A percentile compares a stretch with the other conserved stretches of the same genome.
phyloP scores from a whole-genome alignment of 2,113 vertebrate species.

The Microtus pennsylvanicus region DNA sequence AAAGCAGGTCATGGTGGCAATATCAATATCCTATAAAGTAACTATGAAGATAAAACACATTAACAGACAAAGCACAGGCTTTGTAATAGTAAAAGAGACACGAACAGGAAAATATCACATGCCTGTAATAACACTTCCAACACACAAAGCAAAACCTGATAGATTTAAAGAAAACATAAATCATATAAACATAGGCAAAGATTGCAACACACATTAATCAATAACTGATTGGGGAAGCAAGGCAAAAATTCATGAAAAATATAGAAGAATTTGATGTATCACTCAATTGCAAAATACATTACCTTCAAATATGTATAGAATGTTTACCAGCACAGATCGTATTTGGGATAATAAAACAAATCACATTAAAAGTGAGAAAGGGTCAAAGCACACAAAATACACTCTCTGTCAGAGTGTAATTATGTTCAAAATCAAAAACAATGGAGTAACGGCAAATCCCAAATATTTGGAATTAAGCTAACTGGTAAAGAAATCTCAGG shows the following conservation, averaged over 20 bases:
- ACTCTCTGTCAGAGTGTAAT: conserved; percentile 35
- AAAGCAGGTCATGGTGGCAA: background rate
- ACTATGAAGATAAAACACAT: conserved; percentile 25
- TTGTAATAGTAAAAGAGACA: background rate
- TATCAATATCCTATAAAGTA: conserved; percentile 35
- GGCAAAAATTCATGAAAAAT: conserved; percentile 16
- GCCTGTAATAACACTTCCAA: conserved; percentile 4
- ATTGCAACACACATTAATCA: background rate
- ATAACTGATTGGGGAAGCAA: background rate
- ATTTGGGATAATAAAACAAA: conserved; percentile 6
- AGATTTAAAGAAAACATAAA: conserved; percentile 22
- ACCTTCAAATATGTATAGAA: background rate
- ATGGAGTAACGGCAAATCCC: background rate
- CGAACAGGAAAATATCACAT: background rate
- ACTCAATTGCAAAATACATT: conserved; percentile 8
- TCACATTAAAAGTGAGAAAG: conserved; percentile 22
- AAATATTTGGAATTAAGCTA: conserved; percentile 44
- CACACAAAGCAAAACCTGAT: background rate
- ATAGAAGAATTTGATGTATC: background rate
- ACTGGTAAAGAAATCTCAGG: conserved; percentile 1
- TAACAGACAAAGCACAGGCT: background rate
- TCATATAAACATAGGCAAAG: background rate
- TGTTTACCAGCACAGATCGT: background rate
- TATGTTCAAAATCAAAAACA: conserved; percentile 47
- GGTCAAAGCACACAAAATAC: background rate